These are phyloP conservation scores for Macrotus californicus DNA, from an alignment of 2,113 vertebrate species.

Conservation along the genomic window DNA sequence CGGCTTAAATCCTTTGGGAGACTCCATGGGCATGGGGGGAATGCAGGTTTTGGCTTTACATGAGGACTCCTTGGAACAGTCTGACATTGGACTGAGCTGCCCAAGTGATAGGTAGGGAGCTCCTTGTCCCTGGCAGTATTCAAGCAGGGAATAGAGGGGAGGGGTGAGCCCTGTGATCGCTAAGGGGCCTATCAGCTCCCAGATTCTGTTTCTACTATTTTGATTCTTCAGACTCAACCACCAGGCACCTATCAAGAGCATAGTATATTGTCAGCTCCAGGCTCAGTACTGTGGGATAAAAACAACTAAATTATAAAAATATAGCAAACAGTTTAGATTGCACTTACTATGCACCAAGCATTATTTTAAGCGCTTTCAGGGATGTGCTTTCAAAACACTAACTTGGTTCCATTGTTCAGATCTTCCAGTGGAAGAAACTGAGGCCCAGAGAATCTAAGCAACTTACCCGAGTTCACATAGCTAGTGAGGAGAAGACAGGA, in stretches of 20 bases:
- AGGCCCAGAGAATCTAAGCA: not conserved
- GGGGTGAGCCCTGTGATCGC: too few species aligned
- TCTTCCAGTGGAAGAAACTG: not conserved
- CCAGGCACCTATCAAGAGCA: not conserved
- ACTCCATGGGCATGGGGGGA: fast-evolving
- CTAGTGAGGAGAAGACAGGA: not conserved
- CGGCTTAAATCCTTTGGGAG: not conserved
- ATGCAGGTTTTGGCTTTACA: not conserved
- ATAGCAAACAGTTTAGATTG: not conserved
- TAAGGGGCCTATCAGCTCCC: too few species aligned
- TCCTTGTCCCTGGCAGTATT: not conserved
- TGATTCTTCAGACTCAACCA: not conserved
- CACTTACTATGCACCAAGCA: not conserved
- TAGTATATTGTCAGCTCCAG: not conserved
- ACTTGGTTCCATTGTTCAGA: not conserved
- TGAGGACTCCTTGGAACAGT: not conserved
- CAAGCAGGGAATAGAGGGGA: not conserved
- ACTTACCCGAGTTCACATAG: not conserved
- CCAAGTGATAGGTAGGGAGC: not conserved
- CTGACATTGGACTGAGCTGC: fast-evolving
- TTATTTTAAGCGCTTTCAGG: not conserved
- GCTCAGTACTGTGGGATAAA: not conserved
- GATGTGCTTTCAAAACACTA: not conserved
- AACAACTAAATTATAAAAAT: not conserved
- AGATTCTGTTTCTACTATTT: not conserved